Evolutionary conservation across 2,888 invertebrate genomes (phyloP).

Genomic region (Nomada fabriciana): DNA sequence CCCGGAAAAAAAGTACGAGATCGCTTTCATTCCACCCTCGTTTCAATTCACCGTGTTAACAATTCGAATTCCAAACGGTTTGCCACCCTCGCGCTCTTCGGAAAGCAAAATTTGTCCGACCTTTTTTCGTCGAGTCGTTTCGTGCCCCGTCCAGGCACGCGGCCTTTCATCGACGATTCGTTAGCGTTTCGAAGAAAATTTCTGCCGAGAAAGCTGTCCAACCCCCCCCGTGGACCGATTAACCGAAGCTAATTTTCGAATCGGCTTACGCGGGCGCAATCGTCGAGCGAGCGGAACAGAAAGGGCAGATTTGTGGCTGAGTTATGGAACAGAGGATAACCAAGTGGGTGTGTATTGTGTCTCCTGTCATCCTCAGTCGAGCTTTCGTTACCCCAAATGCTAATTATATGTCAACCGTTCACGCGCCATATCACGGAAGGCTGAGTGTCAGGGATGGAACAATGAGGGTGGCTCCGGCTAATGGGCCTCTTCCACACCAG

Average conservation of each 20-base stretch:
- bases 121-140: too few species aligned
- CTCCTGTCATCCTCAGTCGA: conserved; percentile 83
- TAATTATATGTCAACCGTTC: conserved; percentile 82
- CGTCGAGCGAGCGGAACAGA: conserved; percentile 45
- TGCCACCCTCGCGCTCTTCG: background rate
- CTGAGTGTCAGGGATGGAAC: conserved; percentile 74
- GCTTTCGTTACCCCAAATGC: conserved; percentile 81
- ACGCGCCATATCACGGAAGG: conserved; percentile 70
- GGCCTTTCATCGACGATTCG: background rate
- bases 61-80: conserved; percentile 9
- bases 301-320: conserved; percentile 75
- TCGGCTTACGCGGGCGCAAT: conserved; percentile 74
- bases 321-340: conserved; percentile 73
- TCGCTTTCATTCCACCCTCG: conserved; percentile 40
- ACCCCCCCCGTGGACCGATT: conserved; percentile 51
- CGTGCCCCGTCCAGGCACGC: background rate
- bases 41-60: background rate
- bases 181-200: conserved; percentile 9
- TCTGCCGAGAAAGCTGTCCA: conserved; percentile 17
- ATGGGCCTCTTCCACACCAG: conserved; percentile 57
- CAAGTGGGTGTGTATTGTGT: conserved; percentile 78
- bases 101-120: background rate
- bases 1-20: conserved; percentile 24
- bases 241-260: conserved; percentile 70
- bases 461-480: conserved; percentile 65